phyloP scores from a whole-genome alignment of 2,888 invertebrate genomes.

The Clunio marinus region DNA sequence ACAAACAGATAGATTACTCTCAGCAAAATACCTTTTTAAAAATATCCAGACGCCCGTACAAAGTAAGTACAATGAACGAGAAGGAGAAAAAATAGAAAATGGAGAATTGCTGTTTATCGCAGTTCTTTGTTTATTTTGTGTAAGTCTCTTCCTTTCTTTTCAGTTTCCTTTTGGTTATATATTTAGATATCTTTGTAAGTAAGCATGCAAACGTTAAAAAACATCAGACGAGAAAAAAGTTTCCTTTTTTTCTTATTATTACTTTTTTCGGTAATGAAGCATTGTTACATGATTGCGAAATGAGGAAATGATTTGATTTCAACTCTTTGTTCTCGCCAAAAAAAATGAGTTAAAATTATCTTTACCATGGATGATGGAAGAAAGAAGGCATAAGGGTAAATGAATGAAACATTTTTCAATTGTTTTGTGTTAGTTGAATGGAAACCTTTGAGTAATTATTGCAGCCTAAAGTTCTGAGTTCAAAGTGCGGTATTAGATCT shows the following conservation, averaged over 20 bases:
- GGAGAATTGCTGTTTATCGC: background rate
- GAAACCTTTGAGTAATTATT: no score
- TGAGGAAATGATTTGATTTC: background rate
- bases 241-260: background rate
- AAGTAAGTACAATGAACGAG: background rate
- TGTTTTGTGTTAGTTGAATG: no score
- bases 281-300: background rate
- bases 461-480: no score
- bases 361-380: no score
- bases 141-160: background rate
- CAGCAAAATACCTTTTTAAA: background rate
- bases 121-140: background rate
- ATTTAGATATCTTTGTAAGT: no score
- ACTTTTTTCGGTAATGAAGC: background rate
- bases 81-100: background rate
- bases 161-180: background rate
- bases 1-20: slow-evolving; percentile 5
- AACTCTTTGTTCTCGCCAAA: background rate
- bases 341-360: no score
- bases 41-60: no score
- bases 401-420: no score
- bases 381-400: no score
- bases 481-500: no score
- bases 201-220: no score
- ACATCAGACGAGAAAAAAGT: background rate